Evolutionary conservation across 2,113 vertebrate species (phyloP), one percentile per base, ranked within the genome.

Genomic region (Gallinago undulata): DNA sequence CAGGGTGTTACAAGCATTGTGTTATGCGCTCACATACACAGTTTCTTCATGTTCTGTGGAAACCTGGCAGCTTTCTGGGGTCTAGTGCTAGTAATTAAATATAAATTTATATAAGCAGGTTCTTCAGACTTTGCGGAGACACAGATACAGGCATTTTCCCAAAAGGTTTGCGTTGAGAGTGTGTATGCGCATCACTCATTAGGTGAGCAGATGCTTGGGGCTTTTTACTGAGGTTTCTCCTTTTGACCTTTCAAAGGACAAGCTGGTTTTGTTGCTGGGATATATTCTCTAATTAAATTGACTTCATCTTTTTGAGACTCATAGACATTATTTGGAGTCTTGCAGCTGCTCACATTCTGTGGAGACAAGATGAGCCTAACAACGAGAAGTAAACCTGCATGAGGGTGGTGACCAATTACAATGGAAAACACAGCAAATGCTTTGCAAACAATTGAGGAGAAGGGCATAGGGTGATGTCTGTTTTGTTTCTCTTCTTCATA

Each of bases 231-330:
- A 8, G 13, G 39, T 75, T 91, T 95, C 33, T 94, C 37, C 24
- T 89, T 79, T 41, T 94, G 81, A 77, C 89, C 81, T 88, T 91
- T 83, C 23, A 37, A 80, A 96, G 59, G 67, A 85, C 50, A 68
- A 9, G 50, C 35, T 79, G 68, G 37, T 76, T 94, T 89, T 76
- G 78, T 82, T 91, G 73, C 92, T 69, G 50, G 51, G 80, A 76
- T 93, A 6, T 66, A 63, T 93, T 84, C 92, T 95, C 41, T 89
- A 82, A 73, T 95, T 87, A 82, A 94, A 82, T 79, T 76, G 76
- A 45, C 50, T 33, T 43, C 75, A 48, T 27, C 22, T 76, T 81
- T 67, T 47, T 66, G 81, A 82, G 66, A 22, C 50, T 53, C 74
- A 63, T 78, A 39, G 87, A 12, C 25, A 5, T 87, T 24, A 59